Base-by-base conservation (phyloP, 2,888 invertebrate species). In the Muscina levida region DNA sequence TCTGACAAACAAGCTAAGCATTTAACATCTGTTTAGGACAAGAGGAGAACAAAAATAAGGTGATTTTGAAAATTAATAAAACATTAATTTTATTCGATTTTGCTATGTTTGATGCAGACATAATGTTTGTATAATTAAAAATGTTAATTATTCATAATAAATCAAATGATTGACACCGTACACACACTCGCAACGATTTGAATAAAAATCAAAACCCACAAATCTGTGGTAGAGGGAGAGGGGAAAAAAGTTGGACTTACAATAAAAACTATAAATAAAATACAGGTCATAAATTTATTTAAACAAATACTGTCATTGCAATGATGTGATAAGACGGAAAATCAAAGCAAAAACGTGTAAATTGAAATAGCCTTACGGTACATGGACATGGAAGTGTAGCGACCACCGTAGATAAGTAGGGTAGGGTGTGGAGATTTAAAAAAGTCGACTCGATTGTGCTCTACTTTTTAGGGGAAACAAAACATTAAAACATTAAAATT, bases 81-180 rank as follows among this genome's bases (percentile, higher is more conserved):
- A 88, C 88, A 88, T 77, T 77, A 67, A 87, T 87, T 84, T 84
- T 62, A 62, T 62, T 42, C 42, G 62, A 62, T 42, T 22, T 62
- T 62, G 17, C 19, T 62, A 39, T 59, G 59, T 59, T 31, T 39
- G 10, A 4, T 3, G 59, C 85, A 84, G 87, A 88, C 88, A 88
- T 85, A 85, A 87, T 88, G 87, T 88, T 84, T 83, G 85, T 85
- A 86, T 86, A 88, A 88, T 88, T 88, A 88, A 88, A 88, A 88
- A 88, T 88, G 88, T 88, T 88, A 88, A 88, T 88, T 86, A 84
- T 85, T 44, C 81, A 83, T 83, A 85, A 88, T 88, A 88, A 88
- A 88, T 88, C 88, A 88, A 85, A 83, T 46, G 75, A 62, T 66
- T 67, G 59, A 46, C 51, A 51, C 53, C 44, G 26, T 39, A 74